Evolutionary conservation across 2,888 invertebrate species (phyloP).

Genomic region (Polymixis lichenea): DNA sequence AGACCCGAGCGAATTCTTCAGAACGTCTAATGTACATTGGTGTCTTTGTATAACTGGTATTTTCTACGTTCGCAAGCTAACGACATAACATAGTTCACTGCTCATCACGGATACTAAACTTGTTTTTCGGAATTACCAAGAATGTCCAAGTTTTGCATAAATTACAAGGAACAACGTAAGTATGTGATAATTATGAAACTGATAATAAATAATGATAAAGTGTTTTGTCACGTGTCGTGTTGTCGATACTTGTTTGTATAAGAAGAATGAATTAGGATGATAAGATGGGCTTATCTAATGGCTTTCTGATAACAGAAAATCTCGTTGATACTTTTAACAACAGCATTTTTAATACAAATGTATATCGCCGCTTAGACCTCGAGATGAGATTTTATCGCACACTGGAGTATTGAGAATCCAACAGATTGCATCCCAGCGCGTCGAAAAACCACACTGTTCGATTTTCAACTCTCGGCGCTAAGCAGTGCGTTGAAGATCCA

Average conservation of each 20-base stretch:
- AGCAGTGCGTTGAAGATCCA: too few relatives aligned
- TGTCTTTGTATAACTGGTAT: conserved; percentile 39
- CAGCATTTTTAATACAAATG: conserved; percentile 19
- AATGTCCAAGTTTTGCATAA: conserved; percentile 65
- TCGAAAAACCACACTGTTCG: too few relatives aligned
- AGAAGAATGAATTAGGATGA: conserved; percentile 26
- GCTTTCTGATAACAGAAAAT: conserved; percentile 30
- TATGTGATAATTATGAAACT: conserved; percentile 41
- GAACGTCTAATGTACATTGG: conserved; percentile 25
- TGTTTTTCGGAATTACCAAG: conserved; percentile 72
- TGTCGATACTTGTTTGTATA: conserved; percentile 23
- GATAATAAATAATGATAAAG: conserved; percentile 37
- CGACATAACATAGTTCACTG: conserved; percentile 34
- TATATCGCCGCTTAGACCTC: neutral
- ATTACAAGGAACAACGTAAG: conserved; percentile 43
- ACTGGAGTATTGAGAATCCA: too few relatives aligned
- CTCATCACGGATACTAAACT: conserved; percentile 73
- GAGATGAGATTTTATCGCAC: neutral
- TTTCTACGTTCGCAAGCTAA: conserved; percentile 14
- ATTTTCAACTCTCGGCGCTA: too few relatives aligned
- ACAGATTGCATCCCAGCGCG: too few relatives aligned
- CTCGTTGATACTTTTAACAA: conserved; percentile 9
- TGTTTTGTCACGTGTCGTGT: conserved; percentile 19
- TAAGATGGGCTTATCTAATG: conserved; percentile 31
- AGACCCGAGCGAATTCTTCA: neutral